Evolutionary conservation across 2,113 vertebrate genomes (phyloP).

Genomic region (Caloenas nicobarica): DNA sequence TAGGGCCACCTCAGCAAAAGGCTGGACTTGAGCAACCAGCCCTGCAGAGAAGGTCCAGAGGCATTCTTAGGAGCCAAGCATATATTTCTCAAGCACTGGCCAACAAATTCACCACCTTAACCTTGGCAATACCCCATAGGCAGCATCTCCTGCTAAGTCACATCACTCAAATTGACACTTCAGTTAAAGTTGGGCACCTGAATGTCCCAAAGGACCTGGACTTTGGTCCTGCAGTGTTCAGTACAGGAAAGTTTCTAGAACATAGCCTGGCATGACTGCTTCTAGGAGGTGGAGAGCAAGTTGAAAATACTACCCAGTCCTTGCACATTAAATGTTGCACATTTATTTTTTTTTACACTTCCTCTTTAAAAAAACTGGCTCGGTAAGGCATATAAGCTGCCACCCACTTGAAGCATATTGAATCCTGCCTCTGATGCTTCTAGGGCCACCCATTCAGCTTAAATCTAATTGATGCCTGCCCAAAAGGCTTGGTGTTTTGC

Average conservation of each 20-base stretch:
- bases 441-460: constrained; percentile 1
- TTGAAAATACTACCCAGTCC: background rate
- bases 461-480: background rate
- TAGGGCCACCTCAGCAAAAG: background rate
- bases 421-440: constrained; percentile 10
- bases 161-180: background rate
- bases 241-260: background rate
- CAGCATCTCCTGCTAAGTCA: background rate
- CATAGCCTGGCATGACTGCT: background rate
- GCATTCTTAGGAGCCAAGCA: background rate
- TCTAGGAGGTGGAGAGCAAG: background rate
- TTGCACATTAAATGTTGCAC: background rate
- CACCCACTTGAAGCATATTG: constrained; percentile 25
- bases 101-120: background rate
- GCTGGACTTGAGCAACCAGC: background rate
- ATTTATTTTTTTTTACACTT: background rate
- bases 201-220: background rate
- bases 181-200: background rate
- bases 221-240: background rate
- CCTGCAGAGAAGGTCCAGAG: background rate
- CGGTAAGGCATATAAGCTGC: background rate
- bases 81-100: background rate
- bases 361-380: background rate
- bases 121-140: background rate
- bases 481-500: background rate